Evolutionary conservation across 2,113 vertebrate genomes (phyloP), one percentile per base, ranked within the genome.

Genomic region (Coregonus clupeaformis): DNA sequence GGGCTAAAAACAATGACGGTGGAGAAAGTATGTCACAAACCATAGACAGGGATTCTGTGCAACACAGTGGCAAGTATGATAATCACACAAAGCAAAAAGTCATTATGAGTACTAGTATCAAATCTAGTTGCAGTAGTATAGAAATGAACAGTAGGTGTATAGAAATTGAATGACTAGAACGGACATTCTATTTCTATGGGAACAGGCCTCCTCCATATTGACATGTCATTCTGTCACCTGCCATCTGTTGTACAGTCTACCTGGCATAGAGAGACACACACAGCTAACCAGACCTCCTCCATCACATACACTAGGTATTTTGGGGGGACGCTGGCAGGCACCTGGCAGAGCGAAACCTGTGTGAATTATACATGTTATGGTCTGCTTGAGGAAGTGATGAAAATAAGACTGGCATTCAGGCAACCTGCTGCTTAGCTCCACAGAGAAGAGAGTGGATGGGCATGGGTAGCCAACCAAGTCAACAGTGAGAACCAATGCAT

Each of bases 1-100:
- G 24, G 63, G 74, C 77, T 75, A 71, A 83, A 84, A 87, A 85
- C 76, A 18, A 75, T 57, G 70, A 75, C 83, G 36, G 85, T 49
- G 16, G 49, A 14, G 60, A 82, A 85, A 75, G 80, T 80, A 76
- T 69, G 82, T 77, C 82, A 64, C 78, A 73, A 1, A 73, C 66
- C 59, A 64, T 47, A 52, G 59, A 25, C 70, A 52, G 25, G 71
- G 80, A 14, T 18, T 52, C 49, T 16, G 49, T 52, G 49, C 13
- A 18, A 52, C 49, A 52, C 16, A 5, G 49, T 16, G 16, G 16
- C 36, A 5, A 52, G 13, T 18, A 52, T 52, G 49, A 18, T 18
- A 52, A 52, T 63, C 71, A 2, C 68, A 72, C 75, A 36, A 80
- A 63, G 32, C 29, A 68, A 78, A 32, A 5, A 71, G 47, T 9